Evolutionary conservation across 2,113 vertebrate species (phyloP).

Genomic region (Paradoxurus hermaphroditus): DNA sequence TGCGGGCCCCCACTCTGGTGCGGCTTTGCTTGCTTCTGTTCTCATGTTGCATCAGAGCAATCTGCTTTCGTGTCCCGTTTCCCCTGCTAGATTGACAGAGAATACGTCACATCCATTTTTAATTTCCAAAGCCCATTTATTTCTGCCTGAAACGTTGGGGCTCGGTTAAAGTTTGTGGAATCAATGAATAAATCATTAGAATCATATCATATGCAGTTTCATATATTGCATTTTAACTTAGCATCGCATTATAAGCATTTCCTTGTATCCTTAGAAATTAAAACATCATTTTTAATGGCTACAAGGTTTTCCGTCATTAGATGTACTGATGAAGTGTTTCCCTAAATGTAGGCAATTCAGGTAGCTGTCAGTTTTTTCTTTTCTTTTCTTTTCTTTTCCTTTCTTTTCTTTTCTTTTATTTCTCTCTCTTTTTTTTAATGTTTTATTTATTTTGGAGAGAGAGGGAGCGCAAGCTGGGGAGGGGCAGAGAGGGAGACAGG

Average conservation of each 20-base stretch:
- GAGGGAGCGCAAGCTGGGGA: neutral
- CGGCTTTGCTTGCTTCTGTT: neutral
- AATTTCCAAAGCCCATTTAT: neutral
- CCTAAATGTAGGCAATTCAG: neutral
- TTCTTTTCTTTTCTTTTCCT: neutral
- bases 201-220: neutral
- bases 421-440: neutral
- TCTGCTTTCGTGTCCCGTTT: neutral
- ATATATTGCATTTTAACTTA: neutral
- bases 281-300: neutral
- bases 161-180: neutral
- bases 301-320: neutral
- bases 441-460: neutral
- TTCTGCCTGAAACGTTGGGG: neutral
- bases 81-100: neutral
- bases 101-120: neutral
- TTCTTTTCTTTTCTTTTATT: neutral
- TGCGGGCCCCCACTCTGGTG: neutral
- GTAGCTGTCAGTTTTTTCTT: neutral
- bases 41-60: neutral
- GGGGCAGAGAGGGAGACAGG: neutral
- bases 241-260: neutral
- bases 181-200: neutral
- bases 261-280: neutral
- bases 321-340: neutral